Base-by-base conservation (phyloP, 2,113 vertebrate species). In the Trachemys scripta region DNA sequence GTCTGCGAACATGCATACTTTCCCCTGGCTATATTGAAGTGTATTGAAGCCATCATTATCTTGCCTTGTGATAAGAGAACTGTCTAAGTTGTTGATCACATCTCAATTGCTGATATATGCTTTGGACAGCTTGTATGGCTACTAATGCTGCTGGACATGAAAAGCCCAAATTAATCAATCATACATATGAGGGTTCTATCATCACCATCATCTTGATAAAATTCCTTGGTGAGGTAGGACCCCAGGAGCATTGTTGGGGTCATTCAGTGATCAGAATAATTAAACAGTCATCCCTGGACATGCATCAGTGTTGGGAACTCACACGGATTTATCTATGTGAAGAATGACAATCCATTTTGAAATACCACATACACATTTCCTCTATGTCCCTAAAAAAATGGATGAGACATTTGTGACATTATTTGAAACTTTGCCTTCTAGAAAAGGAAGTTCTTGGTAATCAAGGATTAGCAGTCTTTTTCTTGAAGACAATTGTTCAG, bases 251-350 rank as follows among this genome's bases (percentile, higher is more conserved):
- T 19, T 16, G 13, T 49, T 89, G 54, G 31, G 85, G 85, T 65
- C 83, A 51, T n/a, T 49, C 7, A 27, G 35, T 83, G 81, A 50
- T 85, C 94, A 96, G 92, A 16, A 42, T 31, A 95, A 90, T 62
- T 87, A 92, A 80, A 24, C 49, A 90, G 80, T 83, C 84, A 9
- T 82, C 75, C 79, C 27, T 93, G 85, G 4, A 85, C 65, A 69
- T n/a, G 16, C 35, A 11, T 38, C 20, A 49, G 69, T 8, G 51
- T 62, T 17, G 85, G 85, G 35, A 10, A 65, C 29, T 89, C 51
- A 25, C 10, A 35, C 8, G 14, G 17, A 5, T 87, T 83, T 85
- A 89, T 87, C 90, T 84, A 57, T 62, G 1, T 57, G 14, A 85
- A 22, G 50, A 94, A 81, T 65, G 6, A 79, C 84, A 84, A 7